Evolutionary conservation across 2,888 invertebrate species (phyloP), one percentile per base, ranked within the genome.

Genomic region (Mesorhabditis sp.): DNA sequence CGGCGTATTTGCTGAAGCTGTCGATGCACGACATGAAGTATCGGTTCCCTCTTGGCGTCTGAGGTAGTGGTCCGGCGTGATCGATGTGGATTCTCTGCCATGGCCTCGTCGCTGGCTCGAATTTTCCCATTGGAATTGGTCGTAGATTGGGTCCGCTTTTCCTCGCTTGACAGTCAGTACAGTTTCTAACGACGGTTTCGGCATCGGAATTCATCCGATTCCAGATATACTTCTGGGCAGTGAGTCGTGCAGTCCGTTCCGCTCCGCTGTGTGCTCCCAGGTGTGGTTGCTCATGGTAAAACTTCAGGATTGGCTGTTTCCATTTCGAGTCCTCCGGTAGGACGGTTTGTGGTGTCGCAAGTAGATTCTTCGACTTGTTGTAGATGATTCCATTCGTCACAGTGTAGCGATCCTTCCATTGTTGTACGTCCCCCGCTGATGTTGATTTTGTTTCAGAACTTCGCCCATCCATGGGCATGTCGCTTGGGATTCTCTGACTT

Each of bases 51-150:
- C 62, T 43, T 2, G 61, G 10, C 1, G 74, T 72, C 10, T 58
- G 13, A 7, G 72, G 73, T 0, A 76, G 58, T 7, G 72, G 72
- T 45, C 76, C 76, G 7, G 67, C 28, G 4, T 72, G 45, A 62
- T 76, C 74, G 15, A 67, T 65, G 45, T 74, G 71, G 4, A 72
- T 45, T 43, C 71, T 15, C 43, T 69, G 50, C 62, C 70, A 74
- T 45, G 75, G 75, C 42, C 43, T n/a, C 4, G 7, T 10, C 2
- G 64, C n/a, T 6, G 4, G 2, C 28, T 68, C 62, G 41, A 74
- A 15, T 43, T 61, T 41, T 63, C 64, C 67, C 5, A 70, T 15
- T 5, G 72, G 72, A 58, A 3, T 13, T 44, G 2, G 69, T 70
- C 7, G 62, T 69, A 41, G n/a, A 41, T 70, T 65, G 4, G 67